phyloP scores from a whole-genome alignment of 2,113 vertebrate genomes.

The Oreochromis spilurus region DNA sequence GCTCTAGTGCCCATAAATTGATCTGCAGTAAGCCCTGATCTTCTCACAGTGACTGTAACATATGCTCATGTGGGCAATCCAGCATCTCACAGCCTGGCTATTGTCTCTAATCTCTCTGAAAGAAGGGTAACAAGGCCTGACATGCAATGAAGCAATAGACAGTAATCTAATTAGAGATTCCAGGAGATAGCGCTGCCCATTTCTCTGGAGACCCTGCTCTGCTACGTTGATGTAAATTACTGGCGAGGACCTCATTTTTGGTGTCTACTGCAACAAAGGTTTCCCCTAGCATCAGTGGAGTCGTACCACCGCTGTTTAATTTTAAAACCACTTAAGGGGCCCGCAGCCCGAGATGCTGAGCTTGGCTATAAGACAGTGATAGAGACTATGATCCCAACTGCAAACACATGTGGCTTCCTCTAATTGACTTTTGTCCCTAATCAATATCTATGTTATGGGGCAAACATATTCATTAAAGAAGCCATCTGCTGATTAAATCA shows the following conservation, averaged over 20 bases:
- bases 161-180: conserved; percentile 80
- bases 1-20: conserved; percentile 21
- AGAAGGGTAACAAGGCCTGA: conserved; percentile 74
- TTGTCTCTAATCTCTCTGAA: conserved; percentile 73
- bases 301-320: conserved; percentile 3
- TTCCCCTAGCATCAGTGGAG: not conserved
- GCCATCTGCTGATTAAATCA: conserved; percentile 77
- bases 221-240: conserved; percentile 70
- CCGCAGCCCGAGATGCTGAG: conserved; percentile 7
- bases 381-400: conserved; percentile 30
- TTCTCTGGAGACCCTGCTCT: conserved; percentile 64
- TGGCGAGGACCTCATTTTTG: conserved; percentile 68
- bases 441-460: conserved; percentile 71
- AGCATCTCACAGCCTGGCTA: conserved; percentile 46
- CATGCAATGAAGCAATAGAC: conserved; percentile 73
- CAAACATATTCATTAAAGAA: conserved; percentile 74
- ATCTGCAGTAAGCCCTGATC: conserved; percentile 28
- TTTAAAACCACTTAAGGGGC: conserved; percentile 44
- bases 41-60: conserved; percentile 6
- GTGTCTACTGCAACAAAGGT: conserved; percentile 62
- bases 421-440: conserved; percentile 68
- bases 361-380: conserved; percentile 24
- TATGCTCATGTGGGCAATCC: conserved; percentile 24
- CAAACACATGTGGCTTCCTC: conserved; percentile 52
- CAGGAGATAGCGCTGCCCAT: conserved; percentile 63